Evolutionary conservation across 2,888 invertebrate species (phyloP).

Genomic region (Diarsia mendica): DNA sequence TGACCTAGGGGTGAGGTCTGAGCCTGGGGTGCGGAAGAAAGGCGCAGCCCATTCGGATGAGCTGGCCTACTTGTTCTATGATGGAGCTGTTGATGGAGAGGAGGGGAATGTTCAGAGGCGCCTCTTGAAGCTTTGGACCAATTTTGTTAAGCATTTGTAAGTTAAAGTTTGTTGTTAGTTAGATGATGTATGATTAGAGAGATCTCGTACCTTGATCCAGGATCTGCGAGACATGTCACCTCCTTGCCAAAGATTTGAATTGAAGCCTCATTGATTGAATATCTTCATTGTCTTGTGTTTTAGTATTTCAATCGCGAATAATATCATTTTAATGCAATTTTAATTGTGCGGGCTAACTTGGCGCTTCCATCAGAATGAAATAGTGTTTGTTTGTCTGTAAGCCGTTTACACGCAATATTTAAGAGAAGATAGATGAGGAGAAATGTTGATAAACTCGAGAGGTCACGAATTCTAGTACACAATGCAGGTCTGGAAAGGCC

Average conservation of each 20-base stretch:
- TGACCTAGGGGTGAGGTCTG: conserved; percentile 75
- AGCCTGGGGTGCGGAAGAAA: conserved; percentile 73
- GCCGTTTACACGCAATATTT: background rate
- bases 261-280: background rate
- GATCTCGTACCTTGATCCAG: background rate
- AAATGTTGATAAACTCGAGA: no score
- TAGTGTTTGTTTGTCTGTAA: background rate
- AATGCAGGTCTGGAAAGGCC: background rate
- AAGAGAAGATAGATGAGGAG: no score
- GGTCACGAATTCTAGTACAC: no score
- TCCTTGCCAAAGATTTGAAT: background rate
- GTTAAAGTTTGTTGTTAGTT: conserved; percentile 54
- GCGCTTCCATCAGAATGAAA: background rate
- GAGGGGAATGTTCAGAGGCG: conserved; percentile 77
- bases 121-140: conserved; percentile 80
- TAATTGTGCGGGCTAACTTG: no score
- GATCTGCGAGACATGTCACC: background rate
- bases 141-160: conserved; percentile 85
- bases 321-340: no score
- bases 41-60: conserved; percentile 87
- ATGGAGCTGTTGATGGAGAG: conserved; percentile 71
- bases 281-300: background rate
- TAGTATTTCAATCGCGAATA: background rate
- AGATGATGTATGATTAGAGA: background rate
- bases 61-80: conserved; percentile 81